Evolutionary conservation across 35 echinoderm and acorn worm species (phyloP), one percentile per base, ranked within the genome.

Genomic region (Hemicentrotus pulcherrimus): DNA sequence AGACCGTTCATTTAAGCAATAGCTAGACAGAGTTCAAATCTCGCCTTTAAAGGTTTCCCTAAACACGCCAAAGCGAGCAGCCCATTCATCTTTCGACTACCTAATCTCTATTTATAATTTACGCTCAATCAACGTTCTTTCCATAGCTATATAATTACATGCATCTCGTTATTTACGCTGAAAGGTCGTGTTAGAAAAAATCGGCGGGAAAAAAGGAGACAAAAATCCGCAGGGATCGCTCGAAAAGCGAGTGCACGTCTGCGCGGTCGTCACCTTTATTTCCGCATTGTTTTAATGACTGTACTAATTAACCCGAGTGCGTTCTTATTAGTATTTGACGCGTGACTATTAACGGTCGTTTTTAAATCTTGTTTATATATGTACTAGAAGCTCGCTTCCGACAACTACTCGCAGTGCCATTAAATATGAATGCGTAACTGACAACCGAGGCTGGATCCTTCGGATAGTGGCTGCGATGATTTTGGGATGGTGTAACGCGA

Each of bases 101-200:
- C 65, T 78, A 78, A 78, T 78, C 65, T 78, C 65, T 78, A 78
- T 78, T 78, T 78, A 78, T 78, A 78, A 78, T 78, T 78, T n/a
- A 78, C 65, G 65, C 65, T 78, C 65, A 78, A 78, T 78, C 65
- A 28, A 78, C 19, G 22, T 5, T 28, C 65, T 28, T 78, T 22
- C 65, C 65, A n/a, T 78, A 78, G 22, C 65, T 78, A 28, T 78
- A 22, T 4, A 78, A 78, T 78, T 78, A 28, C 65, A 78, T 24
- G 65, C 65, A 78, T 28, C 65, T 28, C 24, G 22, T 78, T n/a
- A 78, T 78, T 78, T 28, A 28, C 65, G 65, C 65, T 78, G 65
- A 22, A 8, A 78, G 22, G 65, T 78, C 65, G 65, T n/a, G 65
- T 78, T n/a, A 78, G 1, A 6, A 22, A 70, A 78, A 78, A 5